Evolutionary conservation across 2,797 vertebrate species (phyloP).

Genomic region (Botia almorhae): DNA sequence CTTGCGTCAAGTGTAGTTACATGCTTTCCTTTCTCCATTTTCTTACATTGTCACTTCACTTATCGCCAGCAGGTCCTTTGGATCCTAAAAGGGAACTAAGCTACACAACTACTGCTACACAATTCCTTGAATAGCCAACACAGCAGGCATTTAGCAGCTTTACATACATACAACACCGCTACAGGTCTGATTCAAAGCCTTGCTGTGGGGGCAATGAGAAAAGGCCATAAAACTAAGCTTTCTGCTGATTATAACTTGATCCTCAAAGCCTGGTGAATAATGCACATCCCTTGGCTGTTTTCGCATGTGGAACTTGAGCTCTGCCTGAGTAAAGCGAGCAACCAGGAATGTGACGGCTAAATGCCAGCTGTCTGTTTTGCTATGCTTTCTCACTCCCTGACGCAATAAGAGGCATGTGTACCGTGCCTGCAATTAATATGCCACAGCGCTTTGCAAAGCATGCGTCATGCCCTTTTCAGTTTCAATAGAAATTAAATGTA

Average conservation of each 20-base stretch:
- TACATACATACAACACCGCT: conserved; percentile 21
- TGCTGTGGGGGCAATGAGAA: conserved; percentile 48
- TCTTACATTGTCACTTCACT: neutral
- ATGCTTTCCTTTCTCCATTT: neutral
- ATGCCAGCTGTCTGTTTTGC: conserved; percentile 68
- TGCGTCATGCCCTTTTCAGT: neutral
- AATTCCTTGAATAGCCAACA: conserved; percentile 28
- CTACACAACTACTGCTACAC: neutral
- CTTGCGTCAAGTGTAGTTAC: neutral
- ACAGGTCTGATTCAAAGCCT: conserved; percentile 40
- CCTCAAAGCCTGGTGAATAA: conserved; percentile 82
- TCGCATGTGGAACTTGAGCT: conserved; percentile 83
- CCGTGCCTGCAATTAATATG: conserved; percentile 63
- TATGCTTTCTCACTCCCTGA: conserved; percentile 57
- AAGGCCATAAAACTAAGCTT: conserved; percentile 71
- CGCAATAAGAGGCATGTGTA: conserved; percentile 59
- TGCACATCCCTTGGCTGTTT: conserved; percentile 78
- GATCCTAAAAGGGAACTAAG: neutral
- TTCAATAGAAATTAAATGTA: neutral
- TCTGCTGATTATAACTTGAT: conserved; percentile 82
- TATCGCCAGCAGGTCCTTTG: neutral
- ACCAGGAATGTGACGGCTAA: conserved; percentile 68
- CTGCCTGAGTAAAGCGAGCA: conserved; percentile 76
- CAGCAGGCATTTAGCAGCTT: conserved; percentile 32
- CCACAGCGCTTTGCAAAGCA: conserved; percentile 51